Evolutionary conservation across 2,888 invertebrate genomes (phyloP), one percentile per base, ranked within the genome.

Genomic region (Callimorpha dominula): DNA sequence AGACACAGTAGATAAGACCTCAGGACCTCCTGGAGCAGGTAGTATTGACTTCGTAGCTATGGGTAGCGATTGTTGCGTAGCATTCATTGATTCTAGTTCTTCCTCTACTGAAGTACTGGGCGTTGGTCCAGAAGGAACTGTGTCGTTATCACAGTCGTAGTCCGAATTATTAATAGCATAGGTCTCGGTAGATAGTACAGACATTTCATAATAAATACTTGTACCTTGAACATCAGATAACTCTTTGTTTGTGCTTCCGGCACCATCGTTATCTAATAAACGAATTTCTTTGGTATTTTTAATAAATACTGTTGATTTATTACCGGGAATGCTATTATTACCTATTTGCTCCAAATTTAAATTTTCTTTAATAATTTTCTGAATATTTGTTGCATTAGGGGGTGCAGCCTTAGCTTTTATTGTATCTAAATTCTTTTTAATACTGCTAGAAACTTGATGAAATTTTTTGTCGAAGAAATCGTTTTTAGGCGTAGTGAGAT

Each of bases 201-300:
- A 94, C 93, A 93, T 94, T 86, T 95, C 95, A 76, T 95, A 96
- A 85, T 95, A 95, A 88, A 96, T 93, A 90, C 95, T 96, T 79
- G 95, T 96, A 80, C 95, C 95, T 43, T 96, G 95, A 71, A 94
- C 93, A 87, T 96, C 95, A 81, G 94, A 93, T 81, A 94, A 85
- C 83, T 91, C 92, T 87, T 92, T 92, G 65, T 91, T 93, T 73
- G 87, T 87, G 72, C 90, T 93, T 49, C 91, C 90, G 73, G 94
- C 93, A 71, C 92, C 90, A 73, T 95, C 95, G 74, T 94, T 95
- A 83, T 96, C 95, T 80, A 90, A 85, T 72, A 95, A 87, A 75
- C 93, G 92, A 75, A 96, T 92, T 85, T 96, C 93, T 92, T 96
- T 96, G 81, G 96, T 96, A 89, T 96, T 96, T 81, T 96, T 96